These are phyloP conservation scores for Arge pagana DNA, from an alignment of 2,888 invertebrate species.

Conservation along the genomic window DNA sequence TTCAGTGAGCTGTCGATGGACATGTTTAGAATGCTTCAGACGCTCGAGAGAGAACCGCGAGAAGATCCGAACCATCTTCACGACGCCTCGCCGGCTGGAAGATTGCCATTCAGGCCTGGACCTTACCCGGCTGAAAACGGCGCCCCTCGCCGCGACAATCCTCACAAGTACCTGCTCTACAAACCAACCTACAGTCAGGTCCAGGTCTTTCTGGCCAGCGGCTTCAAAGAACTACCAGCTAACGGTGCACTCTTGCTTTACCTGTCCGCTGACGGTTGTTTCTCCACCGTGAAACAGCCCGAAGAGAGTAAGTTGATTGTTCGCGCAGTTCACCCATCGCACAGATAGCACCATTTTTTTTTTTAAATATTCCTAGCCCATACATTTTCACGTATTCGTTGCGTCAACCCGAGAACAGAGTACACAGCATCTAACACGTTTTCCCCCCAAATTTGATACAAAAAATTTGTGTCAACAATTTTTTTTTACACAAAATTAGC, in stretches of 20 bases:
- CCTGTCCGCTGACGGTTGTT: constrained; percentile 90
- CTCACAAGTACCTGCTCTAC: constrained; percentile 95
- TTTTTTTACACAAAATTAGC: not conserved
- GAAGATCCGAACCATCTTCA: constrained; percentile 77
- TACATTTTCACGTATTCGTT: no score
- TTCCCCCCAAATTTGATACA: no score
- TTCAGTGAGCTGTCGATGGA: constrained; percentile 96
- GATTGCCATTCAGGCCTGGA: constrained; percentile 64
- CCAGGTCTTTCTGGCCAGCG: constrained; percentile 88
- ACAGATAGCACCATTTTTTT: no score
- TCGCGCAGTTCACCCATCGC: not conserved
- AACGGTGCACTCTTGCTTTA: constrained; percentile 91
- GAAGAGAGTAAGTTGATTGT: constrained; percentile 76
- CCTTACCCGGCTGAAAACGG: constrained; percentile 73
- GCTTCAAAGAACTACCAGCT: constrained; percentile 90
- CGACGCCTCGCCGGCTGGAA: constrained; percentile 73
- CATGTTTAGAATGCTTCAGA: constrained; percentile 97
- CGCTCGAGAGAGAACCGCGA: constrained; percentile 88
- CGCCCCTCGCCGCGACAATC: constrained; percentile 81
- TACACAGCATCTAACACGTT: not conserved
- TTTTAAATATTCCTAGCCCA: no score
- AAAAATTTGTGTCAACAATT: no score
- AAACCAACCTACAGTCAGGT: constrained; percentile 94
- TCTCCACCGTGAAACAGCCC: constrained; percentile 80
- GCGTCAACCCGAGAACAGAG: no score